Percentiles rank a stretch among this genome's conserved stretches.
These are phyloP conservation scores for Marcusenius ussheri DNA, from an alignment of 2,113 vertebrate species.

Conservation along the genomic window DNA sequence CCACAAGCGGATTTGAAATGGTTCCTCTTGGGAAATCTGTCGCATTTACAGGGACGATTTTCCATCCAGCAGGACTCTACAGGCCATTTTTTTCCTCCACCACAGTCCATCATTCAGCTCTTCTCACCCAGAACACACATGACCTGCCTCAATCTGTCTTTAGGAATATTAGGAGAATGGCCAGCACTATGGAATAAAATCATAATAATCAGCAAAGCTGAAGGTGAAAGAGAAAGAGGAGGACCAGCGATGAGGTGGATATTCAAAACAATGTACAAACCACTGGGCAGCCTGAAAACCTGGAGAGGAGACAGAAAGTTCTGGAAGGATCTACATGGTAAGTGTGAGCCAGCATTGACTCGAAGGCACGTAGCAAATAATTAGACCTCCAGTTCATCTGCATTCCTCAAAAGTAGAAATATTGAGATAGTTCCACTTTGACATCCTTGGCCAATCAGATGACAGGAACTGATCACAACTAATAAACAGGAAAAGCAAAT, in stretches of 20 bases:
- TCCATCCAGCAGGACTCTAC: neutral
- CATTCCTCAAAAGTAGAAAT: neutral
- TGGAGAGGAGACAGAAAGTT: neutral
- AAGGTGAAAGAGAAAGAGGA: neutral
- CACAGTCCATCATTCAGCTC: neutral
- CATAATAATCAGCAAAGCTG: neutral
- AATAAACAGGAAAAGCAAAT: conserved; percentile 12
- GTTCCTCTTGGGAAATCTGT: conserved; percentile 1
- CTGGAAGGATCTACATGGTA: neutral
- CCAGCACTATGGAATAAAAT: neutral
- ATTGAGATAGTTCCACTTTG: neutral
- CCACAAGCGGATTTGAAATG: neutral
- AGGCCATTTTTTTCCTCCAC: neutral
- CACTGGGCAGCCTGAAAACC: neutral
- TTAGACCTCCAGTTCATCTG: neutral
- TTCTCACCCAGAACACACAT: neutral
- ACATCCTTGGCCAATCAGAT: neutral
- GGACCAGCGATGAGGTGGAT: neutral
- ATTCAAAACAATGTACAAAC: neutral
- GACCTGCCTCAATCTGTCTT: neutral
- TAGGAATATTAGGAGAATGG: neutral
- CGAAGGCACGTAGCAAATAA: neutral
- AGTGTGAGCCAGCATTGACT: neutral
- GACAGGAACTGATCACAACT: conserved; percentile 3
- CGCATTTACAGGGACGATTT: neutral